A percentile compares a stretch with the other conserved stretches of the same genome.
Evolutionary conservation across 37 sponge, comb jelly and placozoan species (phyloP).

Genomic region (Geodia barretti): DNA sequence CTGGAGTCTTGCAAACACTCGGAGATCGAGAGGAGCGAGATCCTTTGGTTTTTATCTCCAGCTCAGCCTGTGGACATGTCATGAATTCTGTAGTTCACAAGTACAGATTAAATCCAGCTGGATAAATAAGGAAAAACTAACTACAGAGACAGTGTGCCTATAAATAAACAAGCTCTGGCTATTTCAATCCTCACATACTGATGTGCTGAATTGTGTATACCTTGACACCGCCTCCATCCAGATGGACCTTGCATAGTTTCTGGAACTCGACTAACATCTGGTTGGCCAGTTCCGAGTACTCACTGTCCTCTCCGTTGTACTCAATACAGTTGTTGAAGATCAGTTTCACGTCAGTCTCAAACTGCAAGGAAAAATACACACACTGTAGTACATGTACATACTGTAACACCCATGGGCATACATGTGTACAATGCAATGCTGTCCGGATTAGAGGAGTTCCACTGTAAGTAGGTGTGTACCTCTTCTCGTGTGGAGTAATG

Average conservation of each 20-base stretch:
- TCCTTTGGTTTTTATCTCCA: slow-evolving; percentile 2
- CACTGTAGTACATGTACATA: background rate
- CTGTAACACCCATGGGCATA: background rate
- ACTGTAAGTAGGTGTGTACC: slow-evolving; percentile 8
- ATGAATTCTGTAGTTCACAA: too few relatives aligned
- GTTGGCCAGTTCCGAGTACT: slow-evolving; percentile 76
- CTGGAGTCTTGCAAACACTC: slow-evolving; percentile 43
- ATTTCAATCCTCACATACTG: too few relatives aligned
- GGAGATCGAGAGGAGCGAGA: slow-evolving; percentile 22
- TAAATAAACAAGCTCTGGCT: too few relatives aligned
- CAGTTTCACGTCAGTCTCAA: slow-evolving; percentile 63
- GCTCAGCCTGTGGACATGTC: too few relatives aligned
- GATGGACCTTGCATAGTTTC: slow-evolving; percentile 44
- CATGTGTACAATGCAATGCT: background rate
- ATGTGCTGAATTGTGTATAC: too few relatives aligned
- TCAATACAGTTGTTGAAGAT: slow-evolving; percentile 77
- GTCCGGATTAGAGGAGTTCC: background rate
- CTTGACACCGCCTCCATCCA: slow-evolving; percentile 19
- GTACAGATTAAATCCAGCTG: too few relatives aligned
- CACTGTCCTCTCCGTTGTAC: slow-evolving; percentile 88
- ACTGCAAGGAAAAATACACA: slow-evolving; percentile 34
- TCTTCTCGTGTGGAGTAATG: slow-evolving; percentile 54
- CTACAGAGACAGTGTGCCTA: too few relatives aligned
- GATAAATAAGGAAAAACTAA: too few relatives aligned
- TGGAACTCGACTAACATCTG: slow-evolving; percentile 40